Evolutionary conservation across 2,888 invertebrate species (phyloP).

Genomic region (Mesorhabditis spiculigera): DNA sequence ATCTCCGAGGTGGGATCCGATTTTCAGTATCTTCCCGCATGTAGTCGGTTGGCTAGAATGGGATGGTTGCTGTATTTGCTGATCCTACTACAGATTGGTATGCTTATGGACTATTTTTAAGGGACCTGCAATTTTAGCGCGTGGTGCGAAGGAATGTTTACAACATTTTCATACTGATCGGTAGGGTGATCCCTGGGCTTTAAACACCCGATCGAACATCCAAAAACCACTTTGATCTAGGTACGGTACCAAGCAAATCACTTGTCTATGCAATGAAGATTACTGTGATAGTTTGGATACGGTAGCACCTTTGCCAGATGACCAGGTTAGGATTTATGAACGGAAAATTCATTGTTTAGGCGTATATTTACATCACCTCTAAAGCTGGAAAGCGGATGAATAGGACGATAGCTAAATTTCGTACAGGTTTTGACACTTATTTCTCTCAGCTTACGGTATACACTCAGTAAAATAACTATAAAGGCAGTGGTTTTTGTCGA

Average conservation of each 20-base stretch:
- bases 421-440: neutral
- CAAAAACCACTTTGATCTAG: neutral
- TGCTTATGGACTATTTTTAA: neutral
- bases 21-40: neutral
- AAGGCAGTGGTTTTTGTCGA: no score
- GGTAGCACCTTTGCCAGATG: neutral
- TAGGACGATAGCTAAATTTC: neutral
- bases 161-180: neutral
- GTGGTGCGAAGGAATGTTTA: neutral
- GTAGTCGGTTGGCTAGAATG: neutral
- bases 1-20: no score
- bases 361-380: neutral
- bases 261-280: slow-evolving; percentile 4
- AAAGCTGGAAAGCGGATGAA: neutral
- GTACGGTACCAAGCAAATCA: neutral
- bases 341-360: neutral
- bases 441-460: no score
- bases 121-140: neutral
- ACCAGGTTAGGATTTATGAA: neutral
- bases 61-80: neutral
- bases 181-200: neutral
- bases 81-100: neutral
- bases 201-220: neutral
- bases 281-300: neutral
- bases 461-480: no score